Percentiles rank a stretch among this genome's conserved stretches.
phyloP scores from a whole-genome alignment of 2,797 vertebrate species.

The Geranospiza caerulescens region DNA sequence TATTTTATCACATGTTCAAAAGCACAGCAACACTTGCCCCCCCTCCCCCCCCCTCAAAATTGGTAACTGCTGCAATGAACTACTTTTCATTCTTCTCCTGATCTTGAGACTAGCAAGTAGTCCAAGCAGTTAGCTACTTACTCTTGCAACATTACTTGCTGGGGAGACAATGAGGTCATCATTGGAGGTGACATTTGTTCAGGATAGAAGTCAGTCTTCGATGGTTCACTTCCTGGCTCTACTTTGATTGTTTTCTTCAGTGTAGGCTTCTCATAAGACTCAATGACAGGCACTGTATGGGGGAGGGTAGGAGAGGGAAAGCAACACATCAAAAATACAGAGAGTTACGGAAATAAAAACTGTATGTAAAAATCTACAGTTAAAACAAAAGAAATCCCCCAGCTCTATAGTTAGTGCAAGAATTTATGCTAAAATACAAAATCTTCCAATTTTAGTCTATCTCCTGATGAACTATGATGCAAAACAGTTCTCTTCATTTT shows the following conservation, averaged over 20 bases:
- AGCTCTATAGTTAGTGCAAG: not conserved
- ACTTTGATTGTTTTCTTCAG: slow-evolving; percentile 89
- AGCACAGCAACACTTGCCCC: not conserved
- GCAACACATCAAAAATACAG: not conserved
- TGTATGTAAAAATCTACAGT: not conserved
- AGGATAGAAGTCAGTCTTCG: slow-evolving; percentile 79
- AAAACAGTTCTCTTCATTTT: not conserved
- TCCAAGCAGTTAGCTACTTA: slow-evolving; percentile 71
- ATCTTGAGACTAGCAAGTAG: not conserved
- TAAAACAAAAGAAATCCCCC: not conserved
- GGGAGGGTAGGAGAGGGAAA: not conserved
- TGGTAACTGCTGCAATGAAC: not conserved
- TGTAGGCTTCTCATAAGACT: slow-evolving; percentile 78
- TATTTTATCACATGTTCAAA: not conserved
- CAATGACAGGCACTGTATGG: slow-evolving; percentile 75
- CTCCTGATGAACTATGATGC: not conserved
- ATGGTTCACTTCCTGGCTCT: slow-evolving; percentile 82
- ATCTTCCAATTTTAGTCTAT: not conserved
- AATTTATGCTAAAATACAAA: not conserved
- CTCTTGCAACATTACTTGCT: slow-evolving; percentile 85
- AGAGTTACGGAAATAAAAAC: not conserved
- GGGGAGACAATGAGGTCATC: slow-evolving; percentile 83
- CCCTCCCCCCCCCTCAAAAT: not conserved
- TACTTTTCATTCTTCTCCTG: not conserved
- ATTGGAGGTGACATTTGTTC: slow-evolving; percentile 87